phyloP scores from a whole-genome alignment of 2,888 invertebrate species.

The Rhamnusium bicolor region DNA sequence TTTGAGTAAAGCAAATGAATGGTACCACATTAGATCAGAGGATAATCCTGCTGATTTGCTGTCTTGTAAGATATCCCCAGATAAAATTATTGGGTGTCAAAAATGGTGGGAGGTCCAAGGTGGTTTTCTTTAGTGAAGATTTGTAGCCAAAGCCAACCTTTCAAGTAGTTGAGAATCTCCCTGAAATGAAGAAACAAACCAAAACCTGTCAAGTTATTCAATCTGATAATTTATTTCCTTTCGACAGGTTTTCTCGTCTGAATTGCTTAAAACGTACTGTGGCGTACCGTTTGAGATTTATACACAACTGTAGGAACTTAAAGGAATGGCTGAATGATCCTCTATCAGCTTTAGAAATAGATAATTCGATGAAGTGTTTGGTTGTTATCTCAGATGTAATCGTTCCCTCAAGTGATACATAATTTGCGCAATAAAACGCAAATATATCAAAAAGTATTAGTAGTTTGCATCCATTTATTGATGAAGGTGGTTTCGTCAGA shows the following conservation, averaged over 20 bases:
- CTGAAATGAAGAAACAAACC: background rate
- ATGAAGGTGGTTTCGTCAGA: slow-evolving; percentile 16
- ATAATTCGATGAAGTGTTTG: background rate
- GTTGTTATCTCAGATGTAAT: background rate
- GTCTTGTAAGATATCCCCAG: slow-evolving; percentile 28
- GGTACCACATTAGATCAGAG: slow-evolving; percentile 33
- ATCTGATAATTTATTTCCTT: background rate
- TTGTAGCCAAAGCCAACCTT: too few relatives aligned
- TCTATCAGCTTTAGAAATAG: background rate
- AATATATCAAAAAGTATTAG: background rate
- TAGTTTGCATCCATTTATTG: slow-evolving; percentile 18
- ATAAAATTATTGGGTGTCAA: slow-evolving; percentile 5
- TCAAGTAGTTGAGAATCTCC: background rate
- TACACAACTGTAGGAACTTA: background rate
- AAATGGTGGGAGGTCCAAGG: slow-evolving; percentile 39
- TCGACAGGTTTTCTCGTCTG: background rate
- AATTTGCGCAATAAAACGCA: background rate
- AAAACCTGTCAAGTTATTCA: slow-evolving; percentile 3
- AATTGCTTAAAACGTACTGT: background rate
- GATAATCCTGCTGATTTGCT: slow-evolving; percentile 43
- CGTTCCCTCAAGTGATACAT: background rate
- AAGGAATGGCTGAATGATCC: background rate
- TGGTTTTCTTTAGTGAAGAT: slow-evolving; percentile 11
- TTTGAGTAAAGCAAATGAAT: slow-evolving; percentile 12
- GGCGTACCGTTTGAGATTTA: slow-evolving; percentile 3